Conservation (phyloP, 2,888 invertebrate species). For the Drosophila ezoana region DNA sequence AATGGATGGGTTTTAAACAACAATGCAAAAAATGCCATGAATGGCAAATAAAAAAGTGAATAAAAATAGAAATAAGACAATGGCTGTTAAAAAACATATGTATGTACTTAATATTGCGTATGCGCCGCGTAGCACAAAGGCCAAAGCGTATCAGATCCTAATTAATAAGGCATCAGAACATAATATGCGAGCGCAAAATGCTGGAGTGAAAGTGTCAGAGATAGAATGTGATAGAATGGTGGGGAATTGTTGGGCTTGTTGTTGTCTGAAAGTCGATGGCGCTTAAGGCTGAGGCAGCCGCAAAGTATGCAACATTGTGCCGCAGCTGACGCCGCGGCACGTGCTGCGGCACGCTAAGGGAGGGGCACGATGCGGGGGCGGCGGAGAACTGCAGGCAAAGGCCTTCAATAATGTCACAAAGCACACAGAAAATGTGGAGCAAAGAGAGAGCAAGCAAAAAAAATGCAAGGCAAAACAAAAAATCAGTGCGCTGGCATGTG, state of each 20-base stretch:
- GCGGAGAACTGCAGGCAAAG: not conserved
- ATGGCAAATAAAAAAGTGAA: conserved; percentile 1
- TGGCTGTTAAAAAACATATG: no score
- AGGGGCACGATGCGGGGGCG: not conserved
- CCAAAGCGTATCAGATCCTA: conserved; percentile 1
- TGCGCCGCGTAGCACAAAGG: conserved; percentile 47
- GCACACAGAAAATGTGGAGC: not conserved
- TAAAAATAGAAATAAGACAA: not conserved
- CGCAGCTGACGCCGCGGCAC: conserved; percentile 14
- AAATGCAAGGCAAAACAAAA: not conserved
- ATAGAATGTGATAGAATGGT: not conserved
- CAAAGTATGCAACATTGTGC: conserved; percentile 35
- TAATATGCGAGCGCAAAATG: conserved; percentile 1
- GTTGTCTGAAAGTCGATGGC: conserved; percentile 10
- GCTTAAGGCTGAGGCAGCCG: conserved; percentile 24
- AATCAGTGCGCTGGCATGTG: not conserved
- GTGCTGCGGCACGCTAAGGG: conserved; percentile 7
- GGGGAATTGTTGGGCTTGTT: not conserved
- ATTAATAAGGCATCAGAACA: conserved; percentile 1
- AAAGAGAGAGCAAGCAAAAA: not conserved
- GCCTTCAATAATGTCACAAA: conserved; percentile 22
- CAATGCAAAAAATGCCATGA: conserved; percentile 2
- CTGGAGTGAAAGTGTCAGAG: not conserved
- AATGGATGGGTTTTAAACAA: not conserved
- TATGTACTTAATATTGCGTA: conserved; percentile 35